These are phyloP conservation scores for Callimorpha dominula DNA, from an alignment of 2,888 invertebrate genomes.

Conservation along the genomic window DNA sequence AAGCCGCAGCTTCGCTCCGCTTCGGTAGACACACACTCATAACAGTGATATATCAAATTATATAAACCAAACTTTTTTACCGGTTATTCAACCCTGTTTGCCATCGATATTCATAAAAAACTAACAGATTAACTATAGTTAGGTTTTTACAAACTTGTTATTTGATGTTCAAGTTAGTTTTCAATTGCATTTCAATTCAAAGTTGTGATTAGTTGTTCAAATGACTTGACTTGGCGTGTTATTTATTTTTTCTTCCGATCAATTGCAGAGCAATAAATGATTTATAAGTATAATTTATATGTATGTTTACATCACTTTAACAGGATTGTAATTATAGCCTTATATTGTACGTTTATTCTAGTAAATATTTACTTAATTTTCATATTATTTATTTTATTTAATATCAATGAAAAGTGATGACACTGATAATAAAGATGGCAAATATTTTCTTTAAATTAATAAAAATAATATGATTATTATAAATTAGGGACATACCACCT, in stretches of 20 bases:
- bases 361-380: no score
- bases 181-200: not conserved
- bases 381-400: no score
- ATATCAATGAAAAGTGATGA: no score
- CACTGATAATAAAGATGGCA: no score
- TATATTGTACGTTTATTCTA: no score
- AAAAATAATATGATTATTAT: no score
- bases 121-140: not conserved
- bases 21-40: not conserved
- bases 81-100: not conserved
- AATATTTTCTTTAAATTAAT: no score
- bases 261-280: not conserved
- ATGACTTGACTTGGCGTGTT: no score
- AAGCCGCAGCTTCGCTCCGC: not conserved
- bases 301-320: not conserved
- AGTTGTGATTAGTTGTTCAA: not conserved
- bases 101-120: not conserved
- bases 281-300: not conserved
- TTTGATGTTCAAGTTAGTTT: not conserved
- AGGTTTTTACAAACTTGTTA: not conserved
- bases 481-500: no score
- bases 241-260: no score
- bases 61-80: not conserved
- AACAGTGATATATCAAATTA: not conserved
- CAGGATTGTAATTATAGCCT: no score